Base-by-base conservation (phyloP, 2,113 vertebrate genomes). In the Callocephalon fimbriatum region DNA sequence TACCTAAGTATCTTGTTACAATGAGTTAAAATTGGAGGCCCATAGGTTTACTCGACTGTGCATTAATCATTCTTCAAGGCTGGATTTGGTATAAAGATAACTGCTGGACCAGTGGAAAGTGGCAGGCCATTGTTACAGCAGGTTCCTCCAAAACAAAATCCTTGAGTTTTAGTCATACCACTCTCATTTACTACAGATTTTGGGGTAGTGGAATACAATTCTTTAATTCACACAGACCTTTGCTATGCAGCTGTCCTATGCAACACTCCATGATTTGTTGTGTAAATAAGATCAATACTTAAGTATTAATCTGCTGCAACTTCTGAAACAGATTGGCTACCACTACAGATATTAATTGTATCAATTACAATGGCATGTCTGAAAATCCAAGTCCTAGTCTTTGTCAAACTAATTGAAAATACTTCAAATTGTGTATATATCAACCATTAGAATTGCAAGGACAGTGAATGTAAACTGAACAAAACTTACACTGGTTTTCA, bases 401-500 rank as follows among this genome's bases (percentile, higher is more conserved):
- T 82, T 88, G 26, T 58, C 63, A 66, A 19, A 71, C 70, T 66
- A 59, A 67, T 0, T 68, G 73, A 87, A 92, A 94, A 89, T 31
- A 83, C 22, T 95, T 48, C 25, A 72, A 70, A 93, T 7, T 75
- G 80, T 91, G 96, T 32, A 74, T 68, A 19, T 78, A 35, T 23
- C 65, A 71, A 88, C 90, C 59, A 84, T 59, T n/a, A 91, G 58
- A 88, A 80, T 7, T 94, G 70, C 91, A 91, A 48, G 61, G 65
- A 84, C 56, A 65, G 31, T 37, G 44, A 73, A 35, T 23, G 9
- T 35, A 87, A 78, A 97, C 2, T 75, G 68, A 83, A 95, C 89
- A 47, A 84, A 96, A 70, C 51, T 84, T 11, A 13, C 56, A 89
- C 37, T 92, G 92, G 86, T 94, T 95, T 86, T 37, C 86, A 89